Conservation (phyloP, 2,113 vertebrate genomes). For the Trochalopteron elliotii region DNA sequence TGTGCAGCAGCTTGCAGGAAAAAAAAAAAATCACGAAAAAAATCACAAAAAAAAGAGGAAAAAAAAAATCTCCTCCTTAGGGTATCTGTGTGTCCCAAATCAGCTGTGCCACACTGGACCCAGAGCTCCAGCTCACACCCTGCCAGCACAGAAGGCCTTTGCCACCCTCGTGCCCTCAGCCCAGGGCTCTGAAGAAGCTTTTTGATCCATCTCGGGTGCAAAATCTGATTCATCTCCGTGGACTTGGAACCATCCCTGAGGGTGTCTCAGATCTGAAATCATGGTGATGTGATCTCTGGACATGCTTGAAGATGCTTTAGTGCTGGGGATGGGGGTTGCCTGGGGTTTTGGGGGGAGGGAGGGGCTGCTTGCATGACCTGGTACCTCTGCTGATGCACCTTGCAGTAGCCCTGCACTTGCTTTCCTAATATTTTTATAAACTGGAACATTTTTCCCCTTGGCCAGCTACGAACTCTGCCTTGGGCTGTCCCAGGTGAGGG, state of each 20-base stretch:
- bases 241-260: background rate
- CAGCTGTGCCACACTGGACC: conserved; percentile 39
- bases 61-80: background rate
- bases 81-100: conserved; percentile 42
- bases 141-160: background rate
- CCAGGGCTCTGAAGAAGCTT: background rate
- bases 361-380: conserved; percentile 38
- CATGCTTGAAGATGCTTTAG: conserved; percentile 53
- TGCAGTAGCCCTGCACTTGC: conserved; percentile 18
- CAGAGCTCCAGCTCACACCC: conserved; percentile 27
- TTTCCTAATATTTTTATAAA: background rate
- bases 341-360: background rate
- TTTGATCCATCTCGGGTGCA: background rate
- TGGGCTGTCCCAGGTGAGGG: background rate
- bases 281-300: conserved; percentile 46
- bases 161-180: background rate
- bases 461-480: background rate
- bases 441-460: background rate
- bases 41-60: background rate
- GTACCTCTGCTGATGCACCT: conserved; percentile 23
- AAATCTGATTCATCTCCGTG: background rate
- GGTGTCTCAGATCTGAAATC: background rate
- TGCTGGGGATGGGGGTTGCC: background rate
- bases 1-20: conserved; percentile 49
- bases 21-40: background rate